These are phyloP conservation scores for Corythoichthys intestinalis DNA, from an alignment of 2,113 vertebrate species.

Conservation along the genomic window DNA sequence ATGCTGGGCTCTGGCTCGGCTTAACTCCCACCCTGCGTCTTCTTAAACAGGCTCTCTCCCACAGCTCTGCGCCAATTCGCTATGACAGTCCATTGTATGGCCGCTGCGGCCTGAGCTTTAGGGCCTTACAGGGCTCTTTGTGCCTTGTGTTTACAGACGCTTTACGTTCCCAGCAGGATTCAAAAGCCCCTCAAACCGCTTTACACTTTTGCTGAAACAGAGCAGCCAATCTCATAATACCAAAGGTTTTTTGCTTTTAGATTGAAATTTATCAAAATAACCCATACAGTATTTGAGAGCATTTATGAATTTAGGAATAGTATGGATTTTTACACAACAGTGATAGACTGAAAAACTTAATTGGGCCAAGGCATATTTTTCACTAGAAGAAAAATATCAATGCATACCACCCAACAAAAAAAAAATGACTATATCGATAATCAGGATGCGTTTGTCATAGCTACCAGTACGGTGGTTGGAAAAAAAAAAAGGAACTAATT, in stretches of 20 bases:
- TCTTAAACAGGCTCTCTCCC: conserved; percentile 58
- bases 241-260: conserved; percentile 26
- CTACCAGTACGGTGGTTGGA: too few species aligned
- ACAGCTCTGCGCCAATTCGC: conserved; percentile 56
- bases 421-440: background rate
- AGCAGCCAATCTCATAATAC: conserved; percentile 43
- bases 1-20: conserved; percentile 48
- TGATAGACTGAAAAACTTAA: background rate
- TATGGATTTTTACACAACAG: background rate
- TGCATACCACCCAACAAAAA: background rate
- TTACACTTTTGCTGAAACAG: conserved; percentile 49
- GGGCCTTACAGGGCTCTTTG: conserved; percentile 50
- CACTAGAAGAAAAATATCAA: background rate
- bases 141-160: conserved; percentile 60
- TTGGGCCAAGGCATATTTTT: background rate
- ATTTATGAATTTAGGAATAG: conserved; percentile 18
- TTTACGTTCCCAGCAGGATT: conserved; percentile 53
- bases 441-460: too few species aligned
- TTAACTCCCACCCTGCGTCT: conserved; percentile 59
- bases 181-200: conserved; percentile 21
- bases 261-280: conserved; percentile 35
- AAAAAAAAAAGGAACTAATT: too few species aligned
- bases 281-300: conserved; percentile 25
- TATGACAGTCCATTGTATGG: conserved; percentile 56
- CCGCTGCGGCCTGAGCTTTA: conserved; percentile 56